Conservation (phyloP, 1,140 invertebrate genomes). For the Lepidostoma basale region DNA sequence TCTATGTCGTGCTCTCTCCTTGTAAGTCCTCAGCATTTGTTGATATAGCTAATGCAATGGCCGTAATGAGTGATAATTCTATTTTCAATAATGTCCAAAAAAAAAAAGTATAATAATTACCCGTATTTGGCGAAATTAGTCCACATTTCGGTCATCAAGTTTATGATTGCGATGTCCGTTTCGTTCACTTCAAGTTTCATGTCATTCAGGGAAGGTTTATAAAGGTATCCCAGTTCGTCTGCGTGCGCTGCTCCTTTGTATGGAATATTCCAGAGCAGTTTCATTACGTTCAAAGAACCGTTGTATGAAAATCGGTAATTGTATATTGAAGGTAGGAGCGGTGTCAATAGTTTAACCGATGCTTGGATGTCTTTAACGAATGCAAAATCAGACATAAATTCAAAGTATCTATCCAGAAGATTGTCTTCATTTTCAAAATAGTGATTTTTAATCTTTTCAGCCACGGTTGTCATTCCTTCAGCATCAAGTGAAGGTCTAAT, state of each 20-base stretch:
- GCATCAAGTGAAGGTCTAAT: not conserved
- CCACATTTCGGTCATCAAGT: slow-evolving; percentile 58
- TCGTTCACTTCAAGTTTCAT: slow-evolving; percentile 41
- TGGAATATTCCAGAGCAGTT: slow-evolving; percentile 50
- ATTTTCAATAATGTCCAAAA: no score
- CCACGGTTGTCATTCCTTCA: not conserved
- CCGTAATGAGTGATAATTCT: no score
- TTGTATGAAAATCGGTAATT: slow-evolving; percentile 51
- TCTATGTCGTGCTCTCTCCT: no score
- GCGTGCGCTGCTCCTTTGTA: slow-evolving; percentile 54
- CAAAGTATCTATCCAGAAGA: slow-evolving; percentile 20
- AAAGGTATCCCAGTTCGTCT: slow-evolving; percentile 56
- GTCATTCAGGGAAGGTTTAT: slow-evolving; percentile 51
- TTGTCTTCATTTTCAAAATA: slow-evolving; percentile 23
- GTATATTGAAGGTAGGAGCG: slow-evolving; percentile 40
- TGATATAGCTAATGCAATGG: no score
- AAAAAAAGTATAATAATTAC: slow-evolving; percentile 28
- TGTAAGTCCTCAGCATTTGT: no score
- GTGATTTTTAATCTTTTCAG: slow-evolving; percentile 38
- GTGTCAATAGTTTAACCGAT: not conserved
- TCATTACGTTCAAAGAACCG: slow-evolving; percentile 51
- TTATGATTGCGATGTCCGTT: slow-evolving; percentile 50
- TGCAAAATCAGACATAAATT: slow-evolving; percentile 28
- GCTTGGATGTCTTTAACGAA: slow-evolving; percentile 28
- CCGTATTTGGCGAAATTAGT: slow-evolving; percentile 50